phyloP scores from a whole-genome alignment of 2,888 invertebrate genomes.

The Drosophila rubida region DNA sequence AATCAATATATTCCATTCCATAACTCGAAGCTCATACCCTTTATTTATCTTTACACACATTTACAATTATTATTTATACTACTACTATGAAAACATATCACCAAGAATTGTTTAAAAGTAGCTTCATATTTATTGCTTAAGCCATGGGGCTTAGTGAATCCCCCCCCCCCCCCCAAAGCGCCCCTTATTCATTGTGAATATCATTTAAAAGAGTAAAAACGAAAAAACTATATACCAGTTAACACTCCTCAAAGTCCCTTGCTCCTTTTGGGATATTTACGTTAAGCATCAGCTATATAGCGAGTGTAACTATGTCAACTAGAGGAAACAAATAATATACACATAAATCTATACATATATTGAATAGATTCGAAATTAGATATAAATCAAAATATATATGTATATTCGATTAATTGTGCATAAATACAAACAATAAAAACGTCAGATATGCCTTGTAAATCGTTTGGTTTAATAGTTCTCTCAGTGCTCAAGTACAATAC shows the following conservation, averaged over 20 bases:
- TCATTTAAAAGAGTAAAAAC: conserved; percentile 31
- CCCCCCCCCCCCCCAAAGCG: background rate
- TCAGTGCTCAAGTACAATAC: background rate
- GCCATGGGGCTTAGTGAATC: conserved; percentile 10
- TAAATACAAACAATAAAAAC: conserved; percentile 39
- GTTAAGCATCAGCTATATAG: conserved; percentile 36
- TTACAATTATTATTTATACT: conserved; percentile 37
- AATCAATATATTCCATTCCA: conserved; percentile 42
- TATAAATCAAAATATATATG: conserved; percentile 30
- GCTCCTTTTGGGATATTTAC: conserved; percentile 21
- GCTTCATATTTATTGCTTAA: conserved; percentile 39
- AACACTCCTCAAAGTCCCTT: conserved; percentile 21
- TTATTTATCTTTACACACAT: conserved; percentile 20
- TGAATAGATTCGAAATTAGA: conserved; percentile 20
- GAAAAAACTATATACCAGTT: conserved; percentile 30
- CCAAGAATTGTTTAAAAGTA: conserved; percentile 42
- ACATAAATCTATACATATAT: conserved; percentile 15
- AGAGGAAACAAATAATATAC: conserved; percentile 40
- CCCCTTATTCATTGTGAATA: conserved; percentile 54
- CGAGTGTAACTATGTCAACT: conserved; percentile 52
- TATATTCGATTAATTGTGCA: conserved; percentile 34
- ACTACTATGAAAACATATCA: conserved; percentile 59
- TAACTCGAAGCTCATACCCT: conserved; percentile 17
- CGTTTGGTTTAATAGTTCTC: background rate
- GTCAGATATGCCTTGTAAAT: conserved; percentile 39